These are phyloP conservation scores for Odontamblyopus rebecca DNA, from an alignment of 2,797 vertebrate genomes.

Conservation along the genomic window DNA sequence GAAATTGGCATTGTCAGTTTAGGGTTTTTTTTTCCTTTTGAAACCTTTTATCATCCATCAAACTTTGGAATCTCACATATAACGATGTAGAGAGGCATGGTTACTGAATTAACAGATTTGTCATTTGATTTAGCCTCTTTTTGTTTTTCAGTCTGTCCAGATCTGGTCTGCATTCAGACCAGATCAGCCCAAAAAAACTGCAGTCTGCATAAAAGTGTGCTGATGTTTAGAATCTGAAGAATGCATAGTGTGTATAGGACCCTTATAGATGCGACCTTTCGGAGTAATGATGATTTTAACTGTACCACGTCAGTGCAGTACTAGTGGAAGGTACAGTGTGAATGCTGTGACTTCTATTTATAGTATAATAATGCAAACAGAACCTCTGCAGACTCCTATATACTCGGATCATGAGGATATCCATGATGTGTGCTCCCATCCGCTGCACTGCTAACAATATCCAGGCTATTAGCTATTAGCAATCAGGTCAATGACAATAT, in stretches of 20 bases:
- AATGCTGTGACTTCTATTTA: not conserved
- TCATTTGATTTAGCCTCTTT: too few relatives aligned
- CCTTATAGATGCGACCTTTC: not conserved
- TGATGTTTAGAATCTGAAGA: not conserved
- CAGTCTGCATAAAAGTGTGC: too few relatives aligned
- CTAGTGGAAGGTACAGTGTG: constrained; percentile 19
- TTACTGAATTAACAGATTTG: too few relatives aligned
- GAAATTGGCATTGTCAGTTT: too few relatives aligned
- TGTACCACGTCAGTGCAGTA: not conserved
- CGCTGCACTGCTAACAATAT: constrained; percentile 5
- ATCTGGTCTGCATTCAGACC: too few relatives aligned
- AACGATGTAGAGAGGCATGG: too few relatives aligned
- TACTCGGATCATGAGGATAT: not conserved
- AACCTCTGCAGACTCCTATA: not conserved
- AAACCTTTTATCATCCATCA: too few relatives aligned
- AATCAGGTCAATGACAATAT: constrained; percentile 14
- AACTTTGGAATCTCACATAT: too few relatives aligned
- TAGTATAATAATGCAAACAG: not conserved
- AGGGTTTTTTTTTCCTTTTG: too few relatives aligned
- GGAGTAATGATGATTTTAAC: constrained; percentile 22
- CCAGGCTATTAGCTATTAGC: not conserved
- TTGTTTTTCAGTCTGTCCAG: too few relatives aligned
- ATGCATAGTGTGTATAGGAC: not conserved
- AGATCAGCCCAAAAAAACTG: too few relatives aligned
- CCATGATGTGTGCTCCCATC: constrained; percentile 7